A percentile compares a stretch with the other conserved stretches of the same genome.
Conservation (phyloP, 2,888 invertebrate species). For the Periphyllus acericola region DNA sequence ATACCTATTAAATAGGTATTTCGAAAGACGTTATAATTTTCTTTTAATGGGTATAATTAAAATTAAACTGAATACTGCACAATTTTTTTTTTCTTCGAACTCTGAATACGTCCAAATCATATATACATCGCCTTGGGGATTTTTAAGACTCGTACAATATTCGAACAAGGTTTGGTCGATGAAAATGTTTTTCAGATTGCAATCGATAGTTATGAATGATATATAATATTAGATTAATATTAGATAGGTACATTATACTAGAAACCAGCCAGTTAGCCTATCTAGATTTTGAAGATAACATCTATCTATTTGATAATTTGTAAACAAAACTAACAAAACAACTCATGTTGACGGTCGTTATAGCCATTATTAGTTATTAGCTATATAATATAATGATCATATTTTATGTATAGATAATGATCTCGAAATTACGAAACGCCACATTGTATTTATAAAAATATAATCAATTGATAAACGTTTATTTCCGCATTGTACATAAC, state of each 20-base stretch:
- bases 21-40: neutral
- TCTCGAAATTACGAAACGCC: too few relatives aligned
- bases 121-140: slow-evolving; percentile 26
- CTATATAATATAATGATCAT: too few relatives aligned
- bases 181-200: neutral
- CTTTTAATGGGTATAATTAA: neutral
- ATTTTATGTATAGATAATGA: too few relatives aligned
- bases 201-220: too few relatives aligned
- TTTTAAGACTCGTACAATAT: neutral
- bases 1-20: neutral
- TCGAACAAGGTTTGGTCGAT: neutral
- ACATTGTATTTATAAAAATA: too few relatives aligned
- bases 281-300: neutral
- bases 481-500: too few relatives aligned
- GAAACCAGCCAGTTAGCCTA: neutral
- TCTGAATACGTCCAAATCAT: slow-evolving; percentile 3
- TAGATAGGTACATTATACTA: neutral
- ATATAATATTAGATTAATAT: neutral
- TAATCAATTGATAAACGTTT: too few relatives aligned
- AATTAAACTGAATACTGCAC: neutral
- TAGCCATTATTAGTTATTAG: too few relatives aligned
- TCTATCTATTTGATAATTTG: neutral
- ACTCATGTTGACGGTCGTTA: neutral
- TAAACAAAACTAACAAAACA: neutral
- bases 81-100: neutral